phyloP scores from a whole-genome alignment of 2,113 vertebrate genomes.

The Gadus chalcogrammus region DNA sequence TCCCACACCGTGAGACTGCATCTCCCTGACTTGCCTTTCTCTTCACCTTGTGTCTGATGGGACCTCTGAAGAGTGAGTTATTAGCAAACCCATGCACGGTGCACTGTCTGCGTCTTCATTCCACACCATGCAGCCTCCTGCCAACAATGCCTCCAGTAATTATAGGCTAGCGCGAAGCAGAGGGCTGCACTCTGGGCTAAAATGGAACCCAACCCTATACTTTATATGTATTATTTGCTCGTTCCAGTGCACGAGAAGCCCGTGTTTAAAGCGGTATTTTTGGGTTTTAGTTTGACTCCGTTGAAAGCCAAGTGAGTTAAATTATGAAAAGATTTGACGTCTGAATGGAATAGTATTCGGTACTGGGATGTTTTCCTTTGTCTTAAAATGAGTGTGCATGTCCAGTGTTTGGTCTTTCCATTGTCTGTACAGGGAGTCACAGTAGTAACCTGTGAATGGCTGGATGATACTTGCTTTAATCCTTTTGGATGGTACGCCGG shows the following conservation, averaged over 20 bases:
- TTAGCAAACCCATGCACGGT: conserved; percentile 51
- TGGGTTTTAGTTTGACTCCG: conserved; percentile 48
- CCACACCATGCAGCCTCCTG: conserved; percentile 48
- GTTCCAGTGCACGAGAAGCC: conserved; percentile 49
- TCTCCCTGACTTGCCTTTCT: conserved; percentile 7
- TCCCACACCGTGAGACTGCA: not conserved
- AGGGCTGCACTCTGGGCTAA: conserved; percentile 57
- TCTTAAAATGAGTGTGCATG: not conserved
- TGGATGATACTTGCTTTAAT: too few species aligned
- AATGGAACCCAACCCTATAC: conserved; percentile 64
- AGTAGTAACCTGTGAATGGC: too few species aligned
- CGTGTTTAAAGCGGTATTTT: conserved; percentile 62
- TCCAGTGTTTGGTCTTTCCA: conserved; percentile 17
- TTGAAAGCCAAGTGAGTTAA: conserved; percentile 33
- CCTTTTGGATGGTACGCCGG: too few species aligned
- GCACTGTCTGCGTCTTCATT: conserved; percentile 55
- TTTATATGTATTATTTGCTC: conserved; percentile 63
- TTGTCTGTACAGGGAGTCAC: too few species aligned
- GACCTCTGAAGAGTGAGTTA: conserved; percentile 18
- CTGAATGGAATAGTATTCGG: conserved; percentile 14
- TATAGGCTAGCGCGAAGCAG: conserved; percentile 61
- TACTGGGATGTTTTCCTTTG: conserved; percentile 15
- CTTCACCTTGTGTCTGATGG: conserved; percentile 13
- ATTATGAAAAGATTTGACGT: conserved; percentile 31
- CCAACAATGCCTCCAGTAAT: conserved; percentile 68